Conservation (phyloP, 2,113 vertebrate genomes). For the Scortum barcoo region DNA sequence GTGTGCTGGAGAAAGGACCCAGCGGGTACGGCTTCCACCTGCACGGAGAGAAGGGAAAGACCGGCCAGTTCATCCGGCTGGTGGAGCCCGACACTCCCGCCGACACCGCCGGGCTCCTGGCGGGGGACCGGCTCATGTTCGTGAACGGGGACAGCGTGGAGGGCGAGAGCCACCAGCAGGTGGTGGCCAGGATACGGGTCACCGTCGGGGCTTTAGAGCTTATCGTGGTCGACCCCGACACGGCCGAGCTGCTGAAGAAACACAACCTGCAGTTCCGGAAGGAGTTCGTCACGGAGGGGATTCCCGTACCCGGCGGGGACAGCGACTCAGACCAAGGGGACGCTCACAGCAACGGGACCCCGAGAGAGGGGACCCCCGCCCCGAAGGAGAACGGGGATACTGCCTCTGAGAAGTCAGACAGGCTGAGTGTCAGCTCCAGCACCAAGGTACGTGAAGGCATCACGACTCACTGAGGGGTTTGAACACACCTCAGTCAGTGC, state of each 20-base stretch:
- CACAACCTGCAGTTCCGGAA: slow-evolving; percentile 81
- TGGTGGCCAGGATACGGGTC: slow-evolving; percentile 90
- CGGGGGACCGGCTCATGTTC: slow-evolving; percentile 91
- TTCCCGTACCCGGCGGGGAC: slow-evolving; percentile 72
- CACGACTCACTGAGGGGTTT: background rate
- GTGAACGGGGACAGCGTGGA: slow-evolving; percentile 94
- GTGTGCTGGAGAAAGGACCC: slow-evolving; percentile 87
- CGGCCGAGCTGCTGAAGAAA: slow-evolving; percentile 84
- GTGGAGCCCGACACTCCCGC: slow-evolving; percentile 93
- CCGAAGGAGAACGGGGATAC: slow-evolving; percentile 73
- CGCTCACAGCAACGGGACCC: slow-evolving; percentile 59
- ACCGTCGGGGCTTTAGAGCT: slow-evolving; percentile 86
- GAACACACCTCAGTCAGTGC: background rate
- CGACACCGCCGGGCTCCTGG: slow-evolving; percentile 86
- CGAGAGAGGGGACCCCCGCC: slow-evolving; percentile 47
- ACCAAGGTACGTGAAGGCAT: slow-evolving; percentile 52
- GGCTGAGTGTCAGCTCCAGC: slow-evolving; percentile 70
- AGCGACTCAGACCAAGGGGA: slow-evolving; percentile 60
- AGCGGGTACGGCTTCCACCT: slow-evolving; percentile 93
- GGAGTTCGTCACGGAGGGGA: slow-evolving; percentile 82
- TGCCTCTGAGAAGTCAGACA: slow-evolving; percentile 35
- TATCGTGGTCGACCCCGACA: slow-evolving; percentile 88
- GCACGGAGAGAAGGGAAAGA: slow-evolving; percentile 90
- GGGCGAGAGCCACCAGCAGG: slow-evolving; percentile 93
- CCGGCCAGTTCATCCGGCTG: slow-evolving; percentile 92